Evolutionary conservation across 1,140 invertebrate genomes (phyloP), one percentile per base, ranked within the genome.

Genomic region (Nomia melanderi): DNA sequence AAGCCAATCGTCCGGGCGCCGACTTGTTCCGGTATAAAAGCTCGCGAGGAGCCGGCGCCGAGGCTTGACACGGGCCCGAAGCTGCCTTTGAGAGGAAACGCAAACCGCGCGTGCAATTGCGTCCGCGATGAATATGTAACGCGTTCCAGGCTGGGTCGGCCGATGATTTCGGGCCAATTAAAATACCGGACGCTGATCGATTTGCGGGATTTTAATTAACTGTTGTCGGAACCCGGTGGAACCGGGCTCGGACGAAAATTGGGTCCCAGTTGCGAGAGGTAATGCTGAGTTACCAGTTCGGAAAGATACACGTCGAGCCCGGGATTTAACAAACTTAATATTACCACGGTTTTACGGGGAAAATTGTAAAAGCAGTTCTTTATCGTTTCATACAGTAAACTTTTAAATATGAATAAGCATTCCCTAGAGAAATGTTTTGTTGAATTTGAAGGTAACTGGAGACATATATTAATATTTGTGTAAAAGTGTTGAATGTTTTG

Each of bases 51-150:
- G 56, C 69, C 66, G 31, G 33, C 33, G 7, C 14, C 73, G 31
- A 7, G 36, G 56, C 36, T 69, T 67, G 44, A 73, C 69, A 64
- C 50, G 54, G 47, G n/a, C 31, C 56, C 33, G 33, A 82, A 70
- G 64, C 78, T 66, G 64, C 64, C 80, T 78, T 78, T 79, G 75
- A 74, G 56, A 74, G 56, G 53, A 23, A 36, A 73, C 39, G 59
- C 57, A 62, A 77, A 31, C 53, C 41, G 36, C 27, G 44, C 23
- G 25, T 39, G 33, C 20, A 27, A 31, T 44, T 27, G 50, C 54
- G 62, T 66, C 53, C 33, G 41, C 66, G 73, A 70, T 77, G 66
- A 70, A 77, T 70, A 70, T 70, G 66, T 62, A 70, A 70, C 54
- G 31, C 39, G 64, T 23, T 75, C 63, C 39, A 25, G 12, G 4